Conservation (phyloP, 2,797 vertebrate species). For the Erethizon dorsatum region DNA sequence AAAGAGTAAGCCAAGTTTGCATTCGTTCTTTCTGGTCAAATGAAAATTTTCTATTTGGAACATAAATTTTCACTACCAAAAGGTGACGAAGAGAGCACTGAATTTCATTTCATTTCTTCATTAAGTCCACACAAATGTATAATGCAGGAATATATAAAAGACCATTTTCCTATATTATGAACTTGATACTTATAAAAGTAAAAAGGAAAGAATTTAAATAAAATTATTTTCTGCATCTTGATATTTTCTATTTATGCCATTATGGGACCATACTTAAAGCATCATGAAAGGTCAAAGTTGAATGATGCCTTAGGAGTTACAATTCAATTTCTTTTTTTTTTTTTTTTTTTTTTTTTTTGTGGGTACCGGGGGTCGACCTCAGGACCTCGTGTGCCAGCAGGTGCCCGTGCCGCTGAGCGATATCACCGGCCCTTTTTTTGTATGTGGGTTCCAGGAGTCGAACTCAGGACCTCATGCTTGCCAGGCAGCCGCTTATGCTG, state of each 20-base stretch:
- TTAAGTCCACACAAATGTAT: slow-evolving; percentile 16
- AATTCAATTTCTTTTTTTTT: neutral
- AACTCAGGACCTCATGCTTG: too few species aligned
- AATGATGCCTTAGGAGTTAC: neutral
- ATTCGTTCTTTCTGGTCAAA: slow-evolving; percentile 50
- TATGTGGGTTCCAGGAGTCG: too few species aligned
- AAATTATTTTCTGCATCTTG: slow-evolving; percentile 2
- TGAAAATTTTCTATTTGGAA: slow-evolving; percentile 73
- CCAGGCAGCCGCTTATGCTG: too few species aligned
- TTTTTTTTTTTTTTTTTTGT: neutral
- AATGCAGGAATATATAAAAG: neutral
- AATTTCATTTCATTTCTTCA: slow-evolving; percentile 23
- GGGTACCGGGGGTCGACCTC: too few species aligned
- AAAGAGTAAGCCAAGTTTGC: slow-evolving; percentile 28
- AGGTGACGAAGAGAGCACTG: neutral
- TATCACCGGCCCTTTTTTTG: too few species aligned
- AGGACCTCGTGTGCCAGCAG: too few species aligned
- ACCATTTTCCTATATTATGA: slow-evolving; percentile 20
- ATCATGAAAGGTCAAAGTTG: neutral
- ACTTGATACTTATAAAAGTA: slow-evolving; percentile 14
- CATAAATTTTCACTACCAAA: slow-evolving; percentile 19
- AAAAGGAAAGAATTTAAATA: slow-evolving; percentile 45
- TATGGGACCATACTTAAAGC: neutral
- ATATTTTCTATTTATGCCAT: neutral
- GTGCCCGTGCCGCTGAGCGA: too few species aligned